phyloP scores from a whole-genome alignment of 2,888 invertebrate genomes.

The Nesidiocoris tenuis region DNA sequence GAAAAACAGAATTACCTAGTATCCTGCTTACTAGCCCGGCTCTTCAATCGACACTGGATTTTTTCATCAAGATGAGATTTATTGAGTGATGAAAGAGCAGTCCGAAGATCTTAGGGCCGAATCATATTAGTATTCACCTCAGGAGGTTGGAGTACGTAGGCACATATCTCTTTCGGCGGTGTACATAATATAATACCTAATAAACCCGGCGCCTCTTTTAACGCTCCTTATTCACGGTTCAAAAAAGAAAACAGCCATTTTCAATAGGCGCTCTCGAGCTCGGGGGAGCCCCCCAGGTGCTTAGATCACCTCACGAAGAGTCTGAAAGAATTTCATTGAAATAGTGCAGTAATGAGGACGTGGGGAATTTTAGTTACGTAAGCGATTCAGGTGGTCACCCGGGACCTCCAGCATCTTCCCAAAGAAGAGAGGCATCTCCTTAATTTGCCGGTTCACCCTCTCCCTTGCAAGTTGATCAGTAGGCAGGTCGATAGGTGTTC shows the following conservation, averaged over 20 bases:
- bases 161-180: too few relatives aligned
- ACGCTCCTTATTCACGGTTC: background rate
- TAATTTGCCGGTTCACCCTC: background rate
- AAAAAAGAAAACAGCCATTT: background rate
- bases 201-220: background rate
- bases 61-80: too few relatives aligned
- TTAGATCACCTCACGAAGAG: too few relatives aligned
- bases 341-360: background rate
- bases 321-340: background rate
- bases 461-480: background rate
- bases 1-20: too few relatives aligned
- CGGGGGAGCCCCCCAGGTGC: background rate
- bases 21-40: too few relatives aligned
- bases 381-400: too few relatives aligned
- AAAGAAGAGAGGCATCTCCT: background rate
- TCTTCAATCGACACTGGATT: too few relatives aligned
- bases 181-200: too few relatives aligned
- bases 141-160: too few relatives aligned
- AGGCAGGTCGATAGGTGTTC: background rate
- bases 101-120: too few relatives aligned
- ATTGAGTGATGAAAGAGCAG: too few relatives aligned
- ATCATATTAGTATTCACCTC: background rate
- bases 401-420: background rate
- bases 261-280: too few relatives aligned
- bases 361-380: background rate